Evolutionary conservation across 1,140 invertebrate species (phyloP), one percentile per base, ranked within the genome.

Genomic region (Babylonia areolata): DNA sequence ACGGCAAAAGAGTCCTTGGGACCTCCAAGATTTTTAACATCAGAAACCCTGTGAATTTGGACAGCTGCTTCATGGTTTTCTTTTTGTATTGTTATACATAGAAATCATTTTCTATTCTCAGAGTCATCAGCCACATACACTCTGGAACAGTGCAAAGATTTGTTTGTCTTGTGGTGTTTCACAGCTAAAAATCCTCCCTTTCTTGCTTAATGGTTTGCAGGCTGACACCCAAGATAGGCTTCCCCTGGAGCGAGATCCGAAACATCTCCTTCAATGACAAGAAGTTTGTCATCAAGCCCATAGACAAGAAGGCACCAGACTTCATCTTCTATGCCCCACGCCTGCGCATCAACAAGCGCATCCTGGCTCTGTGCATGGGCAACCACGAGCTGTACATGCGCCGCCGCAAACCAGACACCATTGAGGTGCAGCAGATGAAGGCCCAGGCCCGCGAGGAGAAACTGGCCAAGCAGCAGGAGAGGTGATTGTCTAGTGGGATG

Each of bases 191-290:
- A n/a, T n/a, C n/a, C n/a, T n/a, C n/a, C 20, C 20, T 51, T 51
- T 64, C 23, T 12, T 64, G 28, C 28, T 64, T n/a, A 64, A 5
- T 64, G 58, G 6, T n/a, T 90, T 91, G 80, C 91, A 95, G 94
- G 91, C 89, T 95, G 86, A 94, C 94, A 58, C 94, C 94, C 6
- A 99, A 99, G 95, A 99, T 99, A 94, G 99, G 99, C 85, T 99
- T 99, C 95, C 99, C 99, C 2, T 99, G 99, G 99, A 99, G 98
- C 83, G 99, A 99, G 95, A 99, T 99, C 93, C 96, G 99, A 90
- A 99, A 99, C 94, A 99, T 99, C 93, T 99, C 98, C 39, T 99
- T 99, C 95, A 99, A 99, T 94, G 99, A 99, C 94, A 97, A 98
- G 93, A 99, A 99, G 95, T 99, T 99, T 95, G 98, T 99, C 90